These are phyloP conservation scores for Microchrysa polita DNA, from an alignment of 2,888 invertebrate species.

Conservation along the genomic window DNA sequence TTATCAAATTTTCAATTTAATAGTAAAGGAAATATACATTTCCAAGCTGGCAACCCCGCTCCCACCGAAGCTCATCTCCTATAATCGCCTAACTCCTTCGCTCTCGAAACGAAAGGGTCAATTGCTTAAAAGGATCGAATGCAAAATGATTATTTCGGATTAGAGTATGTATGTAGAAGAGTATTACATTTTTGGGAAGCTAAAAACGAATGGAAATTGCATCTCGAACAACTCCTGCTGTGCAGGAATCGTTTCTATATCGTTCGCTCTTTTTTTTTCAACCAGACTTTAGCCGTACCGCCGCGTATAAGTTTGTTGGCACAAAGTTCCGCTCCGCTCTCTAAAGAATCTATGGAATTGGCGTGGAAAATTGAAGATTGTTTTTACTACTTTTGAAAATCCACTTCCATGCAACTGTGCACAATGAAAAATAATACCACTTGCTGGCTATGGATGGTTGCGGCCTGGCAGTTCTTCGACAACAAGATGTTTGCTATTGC, in stretches of 20 bases:
- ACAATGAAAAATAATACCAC: not conserved
- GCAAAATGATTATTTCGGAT: slow-evolving; percentile 27
- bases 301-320: not conserved
- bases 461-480: not conserved
- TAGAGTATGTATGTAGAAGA: slow-evolving; percentile 9
- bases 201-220: slow-evolving; percentile 26
- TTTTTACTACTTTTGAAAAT: slow-evolving; percentile 26
- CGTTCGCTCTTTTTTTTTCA: no score
- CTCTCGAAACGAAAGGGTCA: slow-evolving; percentile 31
- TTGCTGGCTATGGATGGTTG: no score
- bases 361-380: slow-evolving; percentile 34
- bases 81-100: no score
- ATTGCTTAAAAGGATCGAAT: slow-evolving; percentile 25
- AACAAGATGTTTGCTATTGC: slow-evolving; percentile 29
- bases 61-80: no score
- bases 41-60: no score
- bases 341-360: no score
- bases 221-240: slow-evolving; percentile 21
- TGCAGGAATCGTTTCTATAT: slow-evolving; percentile 12
- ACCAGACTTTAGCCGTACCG: no score
- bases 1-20: no score
- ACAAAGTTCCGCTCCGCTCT: not conserved
- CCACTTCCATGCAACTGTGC: slow-evolving; percentile 35
- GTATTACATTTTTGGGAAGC: not conserved
- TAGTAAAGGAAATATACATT: no score